Evolutionary conservation across 2,797 vertebrate genomes (phyloP).

Genomic region (Lagothrix lagotricha): DNA sequence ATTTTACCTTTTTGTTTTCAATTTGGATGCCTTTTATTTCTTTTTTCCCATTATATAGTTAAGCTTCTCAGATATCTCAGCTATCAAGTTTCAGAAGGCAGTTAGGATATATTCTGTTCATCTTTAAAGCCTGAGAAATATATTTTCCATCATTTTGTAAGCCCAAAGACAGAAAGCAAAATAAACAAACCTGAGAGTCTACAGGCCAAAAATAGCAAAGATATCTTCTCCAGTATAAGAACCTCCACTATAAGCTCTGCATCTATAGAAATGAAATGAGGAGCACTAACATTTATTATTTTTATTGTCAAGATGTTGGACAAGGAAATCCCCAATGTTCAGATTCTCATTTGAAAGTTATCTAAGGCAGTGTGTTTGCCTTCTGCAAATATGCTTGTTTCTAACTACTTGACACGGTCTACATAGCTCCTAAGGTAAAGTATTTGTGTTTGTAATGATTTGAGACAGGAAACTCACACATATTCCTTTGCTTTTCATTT

Average conservation of each 20-base stretch:
- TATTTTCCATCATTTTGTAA: not conserved
- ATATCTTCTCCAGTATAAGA: not conserved
- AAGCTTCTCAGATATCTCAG: not conserved
- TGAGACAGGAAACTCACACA: not conserved
- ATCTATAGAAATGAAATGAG: accelerated
- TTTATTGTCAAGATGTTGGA: not conserved
- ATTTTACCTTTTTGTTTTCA: not conserved
- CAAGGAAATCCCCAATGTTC: not conserved
- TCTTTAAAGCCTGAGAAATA: not conserved
- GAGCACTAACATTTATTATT: not conserved
- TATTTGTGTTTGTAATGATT: not conserved
- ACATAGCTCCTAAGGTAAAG: not conserved
- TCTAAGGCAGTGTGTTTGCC: not conserved
- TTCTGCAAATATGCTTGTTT: not conserved
- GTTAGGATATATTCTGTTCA: not conserved
- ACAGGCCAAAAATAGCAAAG: not conserved
- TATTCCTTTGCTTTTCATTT: not conserved
- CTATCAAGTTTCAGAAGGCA: not conserved
- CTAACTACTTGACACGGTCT: not conserved
- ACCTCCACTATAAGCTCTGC: not conserved
- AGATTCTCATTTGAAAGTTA: not conserved
- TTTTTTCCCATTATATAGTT: not conserved
- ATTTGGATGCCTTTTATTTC: not conserved
- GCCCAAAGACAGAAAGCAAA: not conserved
- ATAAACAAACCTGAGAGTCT: not conserved